Conservation (phyloP, 2,888 invertebrate genomes). For the Oligia strigilis region DNA sequence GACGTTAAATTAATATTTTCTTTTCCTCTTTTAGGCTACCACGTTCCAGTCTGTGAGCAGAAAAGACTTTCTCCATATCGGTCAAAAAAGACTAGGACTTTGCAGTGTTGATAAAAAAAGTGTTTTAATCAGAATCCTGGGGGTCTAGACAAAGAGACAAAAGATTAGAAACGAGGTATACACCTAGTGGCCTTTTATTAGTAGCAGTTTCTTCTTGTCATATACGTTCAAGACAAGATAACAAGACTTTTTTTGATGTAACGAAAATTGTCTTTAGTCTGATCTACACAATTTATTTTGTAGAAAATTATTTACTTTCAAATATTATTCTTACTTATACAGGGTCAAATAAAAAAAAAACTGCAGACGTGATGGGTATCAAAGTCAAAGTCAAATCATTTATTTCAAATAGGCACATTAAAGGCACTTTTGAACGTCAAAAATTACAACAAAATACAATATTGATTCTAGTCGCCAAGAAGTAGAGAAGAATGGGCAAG, state of each 20-base stretch:
- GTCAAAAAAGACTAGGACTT: not conserved
- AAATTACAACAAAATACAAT: no score
- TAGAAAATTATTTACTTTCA: not conserved
- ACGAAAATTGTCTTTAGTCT: not conserved
- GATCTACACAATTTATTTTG: not conserved
- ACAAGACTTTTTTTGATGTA: not conserved
- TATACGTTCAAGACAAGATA: not conserved
- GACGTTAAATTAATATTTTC: not conserved
- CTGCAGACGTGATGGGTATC: no score
- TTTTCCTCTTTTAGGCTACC: not conserved
- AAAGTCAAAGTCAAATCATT: no score
- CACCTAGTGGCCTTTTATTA: not conserved
- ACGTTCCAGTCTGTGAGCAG: not conserved
- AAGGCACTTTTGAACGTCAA: no score
- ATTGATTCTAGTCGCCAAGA: no score
- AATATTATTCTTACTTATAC: conserved; percentile 5
- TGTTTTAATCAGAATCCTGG: conserved; percentile 23
- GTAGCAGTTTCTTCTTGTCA: not conserved
- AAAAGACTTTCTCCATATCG: not conserved
- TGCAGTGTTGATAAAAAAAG: conserved; percentile 6
- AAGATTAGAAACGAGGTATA: not conserved
- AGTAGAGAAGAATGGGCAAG: no score
- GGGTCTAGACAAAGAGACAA: conserved; percentile 13
- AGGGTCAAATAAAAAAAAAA: not conserved
- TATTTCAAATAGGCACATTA: no score